Percentiles rank a stretch among this genome's conserved stretches.
phyloP scores from a whole-genome alignment of 2,113 vertebrate genomes.

The Bubo blakistoni region DNA sequence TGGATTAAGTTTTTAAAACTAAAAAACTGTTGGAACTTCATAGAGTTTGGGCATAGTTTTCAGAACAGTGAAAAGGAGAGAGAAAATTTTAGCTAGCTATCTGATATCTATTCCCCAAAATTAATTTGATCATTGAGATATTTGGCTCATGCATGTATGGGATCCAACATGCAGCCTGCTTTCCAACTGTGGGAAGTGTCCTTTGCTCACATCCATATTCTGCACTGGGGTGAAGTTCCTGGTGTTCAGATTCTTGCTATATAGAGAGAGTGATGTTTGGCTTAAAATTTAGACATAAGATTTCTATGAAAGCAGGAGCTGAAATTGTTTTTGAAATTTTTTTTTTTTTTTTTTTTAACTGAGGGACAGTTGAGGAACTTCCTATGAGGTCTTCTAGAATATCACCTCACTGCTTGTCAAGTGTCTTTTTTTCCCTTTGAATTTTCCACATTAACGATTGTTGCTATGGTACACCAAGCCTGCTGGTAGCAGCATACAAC shows the following conservation, averaged over 20 bases:
- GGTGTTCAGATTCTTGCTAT: neutral
- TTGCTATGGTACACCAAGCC: constrained; percentile 5
- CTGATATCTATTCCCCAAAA: neutral
- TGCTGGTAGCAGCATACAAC: neutral
- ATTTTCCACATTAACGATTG: neutral
- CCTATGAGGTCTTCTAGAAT: neutral
- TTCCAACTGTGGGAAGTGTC: neutral
- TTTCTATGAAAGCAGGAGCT: neutral
- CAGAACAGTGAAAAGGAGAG: neutral
- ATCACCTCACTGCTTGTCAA: neutral
- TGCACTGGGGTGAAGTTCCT: neutral
- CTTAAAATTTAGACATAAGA: neutral
- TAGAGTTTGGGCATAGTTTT: neutral
- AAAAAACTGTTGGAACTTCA: neutral
- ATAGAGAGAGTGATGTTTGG: neutral
- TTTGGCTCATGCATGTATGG: neutral
- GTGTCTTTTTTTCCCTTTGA: neutral
- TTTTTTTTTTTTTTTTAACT: neutral
- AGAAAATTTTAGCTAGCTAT: neutral
- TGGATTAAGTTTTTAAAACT: neutral
- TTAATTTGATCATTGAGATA: neutral
- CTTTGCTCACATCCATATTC: fast-evolving
- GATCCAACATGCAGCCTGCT: neutral
- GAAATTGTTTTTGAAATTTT: neutral
- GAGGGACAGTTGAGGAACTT: neutral